phyloP scores from a whole-genome alignment of 2,797 vertebrate species.

The Serranus cabrilla region DNA sequence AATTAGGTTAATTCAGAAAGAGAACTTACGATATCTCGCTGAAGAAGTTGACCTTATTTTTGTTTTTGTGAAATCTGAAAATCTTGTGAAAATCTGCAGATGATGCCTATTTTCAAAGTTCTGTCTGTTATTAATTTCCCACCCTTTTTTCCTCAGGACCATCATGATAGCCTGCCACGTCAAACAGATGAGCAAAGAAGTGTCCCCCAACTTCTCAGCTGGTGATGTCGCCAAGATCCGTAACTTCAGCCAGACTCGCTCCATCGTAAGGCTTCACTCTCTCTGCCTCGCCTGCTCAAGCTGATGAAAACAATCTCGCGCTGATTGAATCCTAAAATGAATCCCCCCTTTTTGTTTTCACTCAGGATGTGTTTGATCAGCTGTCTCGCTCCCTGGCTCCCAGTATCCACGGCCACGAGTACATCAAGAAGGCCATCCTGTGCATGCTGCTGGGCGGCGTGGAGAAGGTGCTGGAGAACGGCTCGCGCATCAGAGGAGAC shows the following conservation, averaged over 20 bases:
- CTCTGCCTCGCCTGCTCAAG: accelerated
- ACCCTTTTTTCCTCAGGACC: conserved; percentile 83
- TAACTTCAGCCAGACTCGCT: conserved; percentile 90
- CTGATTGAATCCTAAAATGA: accelerated
- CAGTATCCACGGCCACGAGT: conserved; percentile 96
- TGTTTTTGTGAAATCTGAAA: no score
- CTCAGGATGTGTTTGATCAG: conserved; percentile 93
- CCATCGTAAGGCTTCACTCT: conserved; percentile 82
- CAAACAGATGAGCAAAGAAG: conserved; percentile 95
- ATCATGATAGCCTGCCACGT: conserved; percentile 95
- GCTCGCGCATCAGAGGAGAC: conserved; percentile 95
- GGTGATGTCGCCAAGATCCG: conserved; percentile 95
- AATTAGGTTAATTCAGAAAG: no score
- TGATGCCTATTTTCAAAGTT: no score
- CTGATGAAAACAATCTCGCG: no score
- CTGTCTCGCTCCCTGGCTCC: conserved; percentile 93
- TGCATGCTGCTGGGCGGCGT: conserved; percentile 97
- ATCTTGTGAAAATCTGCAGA: no score
- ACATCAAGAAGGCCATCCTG: conserved; percentile 98
- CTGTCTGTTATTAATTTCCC: background rate
- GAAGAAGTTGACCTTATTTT: no score
- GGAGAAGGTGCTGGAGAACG: conserved; percentile 95
- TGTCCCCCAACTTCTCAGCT: conserved; percentile 89
- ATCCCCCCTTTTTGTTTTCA: background rate
- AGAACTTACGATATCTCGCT: no score